Evolutionary conservation across 2,113 vertebrate genomes (phyloP).

Genomic region (Corvus cornix): DNA sequence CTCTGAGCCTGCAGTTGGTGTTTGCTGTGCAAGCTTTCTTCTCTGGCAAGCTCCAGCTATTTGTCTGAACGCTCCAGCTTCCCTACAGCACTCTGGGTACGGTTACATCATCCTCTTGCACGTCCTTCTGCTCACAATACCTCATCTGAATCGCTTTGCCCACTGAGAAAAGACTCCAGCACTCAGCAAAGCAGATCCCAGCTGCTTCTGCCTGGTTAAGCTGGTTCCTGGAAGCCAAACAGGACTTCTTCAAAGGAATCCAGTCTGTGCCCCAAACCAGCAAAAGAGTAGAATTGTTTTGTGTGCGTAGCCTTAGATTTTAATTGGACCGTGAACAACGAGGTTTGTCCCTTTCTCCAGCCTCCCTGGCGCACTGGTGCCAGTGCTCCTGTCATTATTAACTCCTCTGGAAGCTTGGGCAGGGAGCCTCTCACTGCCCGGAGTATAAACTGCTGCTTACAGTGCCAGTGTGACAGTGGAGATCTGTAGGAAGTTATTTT

Average conservation of each 20-base stretch:
- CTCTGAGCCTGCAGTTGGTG: neutral
- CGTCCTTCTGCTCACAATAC: neutral
- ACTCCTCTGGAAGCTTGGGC: neutral
- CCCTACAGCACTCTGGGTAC: neutral
- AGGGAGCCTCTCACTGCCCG: neutral
- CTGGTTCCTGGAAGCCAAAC: neutral
- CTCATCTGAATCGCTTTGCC: neutral
- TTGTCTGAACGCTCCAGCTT: neutral
- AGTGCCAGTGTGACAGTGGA: neutral
- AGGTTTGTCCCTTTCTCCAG: neutral
- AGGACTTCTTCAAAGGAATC: neutral
- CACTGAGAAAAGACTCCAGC: neutral
- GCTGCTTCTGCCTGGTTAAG: neutral
- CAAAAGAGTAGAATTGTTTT: neutral
- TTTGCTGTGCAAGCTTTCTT: neutral
- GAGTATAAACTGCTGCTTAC: neutral
- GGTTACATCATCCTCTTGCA: neutral
- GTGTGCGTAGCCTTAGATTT: neutral
- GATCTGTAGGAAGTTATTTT: neutral
- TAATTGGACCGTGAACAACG: neutral
- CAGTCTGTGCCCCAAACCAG: neutral
- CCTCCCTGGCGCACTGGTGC: neutral
- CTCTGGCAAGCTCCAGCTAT: neutral
- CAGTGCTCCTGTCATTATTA: neutral
- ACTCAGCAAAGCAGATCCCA: neutral